Evolutionary conservation across 2,888 invertebrate genomes (phyloP).

Genomic region (Netelia virgata): DNA sequence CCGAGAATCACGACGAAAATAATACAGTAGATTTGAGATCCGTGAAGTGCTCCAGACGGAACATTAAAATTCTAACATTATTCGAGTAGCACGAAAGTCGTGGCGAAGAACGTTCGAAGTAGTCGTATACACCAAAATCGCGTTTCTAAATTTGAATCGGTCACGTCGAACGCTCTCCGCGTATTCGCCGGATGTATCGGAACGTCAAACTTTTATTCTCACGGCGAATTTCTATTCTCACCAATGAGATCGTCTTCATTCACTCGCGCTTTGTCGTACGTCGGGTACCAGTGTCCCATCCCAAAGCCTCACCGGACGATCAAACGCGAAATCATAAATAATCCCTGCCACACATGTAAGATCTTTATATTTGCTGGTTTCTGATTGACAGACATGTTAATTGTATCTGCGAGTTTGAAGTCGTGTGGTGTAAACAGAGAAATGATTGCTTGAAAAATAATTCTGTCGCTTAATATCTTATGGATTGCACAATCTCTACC

Average conservation of each 20-base stretch:
- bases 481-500: no score
- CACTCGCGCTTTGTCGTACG: conserved; percentile 45
- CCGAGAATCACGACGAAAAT: conserved; percentile 39
- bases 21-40: conserved; percentile 57
- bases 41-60: conserved; percentile 62
- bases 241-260: conserved; percentile 20
- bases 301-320: conserved; percentile 27
- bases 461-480: no score
- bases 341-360: conserved; percentile 16
- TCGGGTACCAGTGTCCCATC: conserved; percentile 1
- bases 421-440: no score
- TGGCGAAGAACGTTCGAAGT: conserved; percentile 23
- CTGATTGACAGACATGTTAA: conserved; percentile 17
- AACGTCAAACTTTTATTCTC: conserved; percentile 63
- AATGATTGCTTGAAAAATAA: no score
- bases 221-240: conserved; percentile 67
- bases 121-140: conserved; percentile 50
- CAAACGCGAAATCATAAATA: conserved; percentile 41
- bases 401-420: neutral
- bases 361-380: conserved; percentile 18
- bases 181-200: conserved; percentile 58
- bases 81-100: conserved; percentile 16
- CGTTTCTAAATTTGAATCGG: conserved; percentile 69
- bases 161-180: conserved; percentile 57
- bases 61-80: conserved; percentile 71